These are phyloP conservation scores for Sclerurus mexicanus DNA, from an alignment of 2,113 vertebrate species.

Conservation along the genomic window DNA sequence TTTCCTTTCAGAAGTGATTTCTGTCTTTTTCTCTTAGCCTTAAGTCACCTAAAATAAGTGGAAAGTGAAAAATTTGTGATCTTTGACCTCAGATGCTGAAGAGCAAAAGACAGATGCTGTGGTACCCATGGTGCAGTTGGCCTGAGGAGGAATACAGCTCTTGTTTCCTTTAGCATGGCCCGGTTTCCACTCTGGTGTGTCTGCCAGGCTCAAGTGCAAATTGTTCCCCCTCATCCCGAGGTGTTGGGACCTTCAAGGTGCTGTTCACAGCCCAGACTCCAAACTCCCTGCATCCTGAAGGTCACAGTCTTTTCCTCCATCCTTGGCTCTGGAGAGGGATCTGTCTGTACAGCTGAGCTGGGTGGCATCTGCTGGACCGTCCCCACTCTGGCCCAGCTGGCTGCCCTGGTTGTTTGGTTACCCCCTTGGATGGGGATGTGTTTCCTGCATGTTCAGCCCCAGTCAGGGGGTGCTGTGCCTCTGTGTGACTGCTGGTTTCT, in stretches of 20 bases:
- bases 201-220: neutral
- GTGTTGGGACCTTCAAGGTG: neutral
- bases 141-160: neutral
- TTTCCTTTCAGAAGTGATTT: neutral
- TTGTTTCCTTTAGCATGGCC: neutral
- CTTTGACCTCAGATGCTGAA: neutral
- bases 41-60: neutral
- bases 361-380: neutral
- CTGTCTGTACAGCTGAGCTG: neutral
- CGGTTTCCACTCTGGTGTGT: neutral
- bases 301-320: neutral
- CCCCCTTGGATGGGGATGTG: neutral
- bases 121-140: neutral
- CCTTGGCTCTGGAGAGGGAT: neutral
- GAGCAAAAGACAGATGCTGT: neutral
- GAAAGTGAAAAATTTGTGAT: neutral
- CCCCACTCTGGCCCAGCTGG: neutral
- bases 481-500: neutral
- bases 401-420: neutral
- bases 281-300: neutral
- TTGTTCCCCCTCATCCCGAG: neutral
- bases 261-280: neutral
- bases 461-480: neutral
- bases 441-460: rapidly evolving
- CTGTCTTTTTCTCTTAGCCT: neutral